These are phyloP conservation scores for Drosophila triauraria DNA, from an alignment of 1,140 invertebrate species.

Conservation along the genomic window DNA sequence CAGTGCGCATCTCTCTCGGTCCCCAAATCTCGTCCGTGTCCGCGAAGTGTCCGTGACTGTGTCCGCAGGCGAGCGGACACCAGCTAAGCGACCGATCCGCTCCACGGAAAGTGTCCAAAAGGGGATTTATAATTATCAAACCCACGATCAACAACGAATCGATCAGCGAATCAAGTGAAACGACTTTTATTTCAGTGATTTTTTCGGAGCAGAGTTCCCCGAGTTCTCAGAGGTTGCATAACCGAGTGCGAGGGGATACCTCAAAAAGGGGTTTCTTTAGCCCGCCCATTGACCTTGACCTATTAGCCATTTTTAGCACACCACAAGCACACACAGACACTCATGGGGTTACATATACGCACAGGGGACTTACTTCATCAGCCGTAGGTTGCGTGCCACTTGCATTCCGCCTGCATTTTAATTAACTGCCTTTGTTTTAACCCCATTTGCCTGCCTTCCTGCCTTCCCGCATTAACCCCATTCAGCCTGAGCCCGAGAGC, in stretches of 20 bases:
- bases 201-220: constrained; percentile 8
- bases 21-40: constrained; percentile 26
- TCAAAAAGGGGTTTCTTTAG: constrained; percentile 41
- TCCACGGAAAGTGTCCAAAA: constrained; percentile 26
- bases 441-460: constrained; percentile 20
- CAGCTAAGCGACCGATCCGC: constrained; percentile 4
- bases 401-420: constrained; percentile 45
- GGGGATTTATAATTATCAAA: neutral
- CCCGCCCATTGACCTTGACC: constrained; percentile 68
- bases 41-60: constrained; percentile 56
- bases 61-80: constrained; percentile 28
- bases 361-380: constrained; percentile 29
- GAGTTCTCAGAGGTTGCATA: constrained; percentile 37
- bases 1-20: constrained; percentile 42
- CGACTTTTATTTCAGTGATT: constrained; percentile 46
- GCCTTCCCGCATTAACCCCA: constrained; percentile 67
- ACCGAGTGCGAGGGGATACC: constrained; percentile 11
- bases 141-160: constrained; percentile 11
- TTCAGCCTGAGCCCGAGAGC: constrained; percentile 50
- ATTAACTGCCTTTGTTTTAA: constrained; percentile 76
- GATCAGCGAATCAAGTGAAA: constrained; percentile 31
- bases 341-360: constrained; percentile 4
- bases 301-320: constrained; percentile 67
- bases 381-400: constrained; percentile 27
- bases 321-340: constrained; percentile 4